Base-by-base conservation (phyloP, 2,797 vertebrate species). In the Poeciliopsis turneri region DNA sequence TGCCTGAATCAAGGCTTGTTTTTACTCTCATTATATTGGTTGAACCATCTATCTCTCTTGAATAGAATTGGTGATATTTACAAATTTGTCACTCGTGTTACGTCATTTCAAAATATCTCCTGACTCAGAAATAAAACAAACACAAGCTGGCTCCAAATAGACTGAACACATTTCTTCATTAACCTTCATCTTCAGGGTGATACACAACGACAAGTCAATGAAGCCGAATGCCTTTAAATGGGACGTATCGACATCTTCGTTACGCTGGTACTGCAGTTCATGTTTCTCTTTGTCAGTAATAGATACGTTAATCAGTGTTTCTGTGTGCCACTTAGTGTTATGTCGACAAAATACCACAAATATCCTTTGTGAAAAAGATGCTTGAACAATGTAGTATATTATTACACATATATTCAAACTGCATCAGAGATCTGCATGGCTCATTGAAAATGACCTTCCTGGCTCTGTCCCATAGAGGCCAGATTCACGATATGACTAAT, bases 261-360 rank as follows among this genome's bases (percentile, higher is more conserved):
- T 11, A 46, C 0, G 5, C 74, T 1, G 5, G 9, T 76, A 46
- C 23, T 61, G 11, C 47, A 23, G 70, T 73, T 79, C 30, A 72
- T 49, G 74, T 79, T 78, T 72, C 66, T 72, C 61, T 72, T 49
- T 28, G 46, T 53, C 53, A 79, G 51, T 43, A 82, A 55, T 23
- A 85, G 74, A 72, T 47, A 45, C 78, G 88, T 86, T 23, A 80
- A 88, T 85, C 74, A 68, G 8, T 55, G 69, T 72, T 73, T 30
- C 70, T 51, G 55, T 77, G 61, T 69, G 69, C 74, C 55, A 61
- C 45, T 46, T 74, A 0, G 1, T 33, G 46, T 4, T 2, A 12
- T 53, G 61, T 81, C 77, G 73, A 75, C 15, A 53, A 75, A 55
- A 80, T 64, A 18, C 30, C 59, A 18, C 59, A 36, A 20, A 2